These are phyloP conservation scores for Arctia plantaginis DNA, from an alignment of 2,888 invertebrate genomes.

Conservation along the genomic window DNA sequence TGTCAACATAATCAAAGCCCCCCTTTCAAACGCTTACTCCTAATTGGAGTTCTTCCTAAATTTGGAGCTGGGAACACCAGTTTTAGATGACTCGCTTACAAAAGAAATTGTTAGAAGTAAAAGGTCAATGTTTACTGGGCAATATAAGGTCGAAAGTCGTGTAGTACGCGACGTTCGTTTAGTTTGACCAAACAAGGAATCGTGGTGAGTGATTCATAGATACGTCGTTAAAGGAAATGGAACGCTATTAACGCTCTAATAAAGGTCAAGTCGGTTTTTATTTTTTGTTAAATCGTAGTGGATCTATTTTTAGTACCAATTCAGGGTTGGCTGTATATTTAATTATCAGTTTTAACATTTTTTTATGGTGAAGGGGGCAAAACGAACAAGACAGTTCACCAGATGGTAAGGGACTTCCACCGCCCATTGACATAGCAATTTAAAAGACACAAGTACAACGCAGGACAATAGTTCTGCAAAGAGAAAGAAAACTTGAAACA, in stretches of 20 bases:
- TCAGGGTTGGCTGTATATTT: slow-evolving; percentile 23
- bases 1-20: slow-evolving; percentile 48
- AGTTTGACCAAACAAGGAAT: slow-evolving; percentile 71
- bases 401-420: not conserved
- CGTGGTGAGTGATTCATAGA: slow-evolving; percentile 61
- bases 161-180: slow-evolving; percentile 57
- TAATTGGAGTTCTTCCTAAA: slow-evolving; percentile 47
- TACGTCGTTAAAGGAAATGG: slow-evolving; percentile 43
- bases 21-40: slow-evolving; percentile 41
- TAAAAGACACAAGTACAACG: no score
- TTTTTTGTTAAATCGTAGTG: slow-evolving; percentile 37
- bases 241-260: slow-evolving; percentile 40
- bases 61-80: slow-evolving; percentile 31
- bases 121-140: slow-evolving; percentile 35
- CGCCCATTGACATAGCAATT: no score
- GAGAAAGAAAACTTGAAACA: no score
- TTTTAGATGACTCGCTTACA: slow-evolving; percentile 42
- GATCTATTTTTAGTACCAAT: slow-evolving; percentile 51
- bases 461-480: no score
- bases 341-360: not conserved
- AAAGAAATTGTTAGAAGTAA: slow-evolving; percentile 25
- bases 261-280: slow-evolving; percentile 35
- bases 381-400: not conserved
- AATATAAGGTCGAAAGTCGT: slow-evolving; percentile 59
- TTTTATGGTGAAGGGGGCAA: not conserved